Evolutionary conservation across 2,797 vertebrate species (phyloP).

Genomic region (Myotis findleyi): DNA sequence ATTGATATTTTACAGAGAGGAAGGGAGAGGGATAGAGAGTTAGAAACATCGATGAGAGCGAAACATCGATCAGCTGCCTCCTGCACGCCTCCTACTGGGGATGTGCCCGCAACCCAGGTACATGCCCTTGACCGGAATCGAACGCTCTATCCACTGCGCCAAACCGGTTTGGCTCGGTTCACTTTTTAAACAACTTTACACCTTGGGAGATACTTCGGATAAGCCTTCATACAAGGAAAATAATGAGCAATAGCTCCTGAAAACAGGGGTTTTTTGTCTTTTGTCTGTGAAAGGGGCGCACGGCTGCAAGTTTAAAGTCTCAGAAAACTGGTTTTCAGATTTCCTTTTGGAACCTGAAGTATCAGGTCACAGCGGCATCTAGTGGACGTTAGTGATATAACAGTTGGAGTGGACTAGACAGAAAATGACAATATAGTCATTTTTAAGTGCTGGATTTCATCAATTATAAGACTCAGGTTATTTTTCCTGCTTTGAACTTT

Average conservation of each 20-base stretch:
- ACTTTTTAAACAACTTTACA: not conserved
- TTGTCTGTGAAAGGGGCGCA: not conserved
- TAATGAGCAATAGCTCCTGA: not conserved
- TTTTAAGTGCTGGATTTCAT: not conserved
- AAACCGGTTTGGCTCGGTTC: too few relatives aligned
- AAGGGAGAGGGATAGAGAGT: too few relatives aligned
- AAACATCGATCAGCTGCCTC: too few relatives aligned
- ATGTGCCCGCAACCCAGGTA: too few relatives aligned
- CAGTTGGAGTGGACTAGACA: not conserved
- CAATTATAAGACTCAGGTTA: not conserved
- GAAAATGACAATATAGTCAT: not conserved
- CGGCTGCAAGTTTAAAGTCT: not conserved
- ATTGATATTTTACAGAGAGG: too few relatives aligned
- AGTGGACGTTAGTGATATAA: conserved; percentile 74
- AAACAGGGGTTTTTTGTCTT: not conserved
- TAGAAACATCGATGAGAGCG: too few relatives aligned
- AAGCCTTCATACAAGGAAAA: not conserved
- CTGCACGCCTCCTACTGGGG: too few relatives aligned
- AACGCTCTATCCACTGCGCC: too few relatives aligned
- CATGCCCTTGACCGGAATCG: too few relatives aligned
- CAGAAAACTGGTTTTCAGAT: not conserved
- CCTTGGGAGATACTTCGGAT: not conserved
- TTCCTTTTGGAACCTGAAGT: conserved; percentile 19
- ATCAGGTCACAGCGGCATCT: conserved; percentile 84
- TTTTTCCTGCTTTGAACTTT: not conserved